phyloP scores from a whole-genome alignment of 2,797 vertebrate species.

The Anguilla marmorata region DNA sequence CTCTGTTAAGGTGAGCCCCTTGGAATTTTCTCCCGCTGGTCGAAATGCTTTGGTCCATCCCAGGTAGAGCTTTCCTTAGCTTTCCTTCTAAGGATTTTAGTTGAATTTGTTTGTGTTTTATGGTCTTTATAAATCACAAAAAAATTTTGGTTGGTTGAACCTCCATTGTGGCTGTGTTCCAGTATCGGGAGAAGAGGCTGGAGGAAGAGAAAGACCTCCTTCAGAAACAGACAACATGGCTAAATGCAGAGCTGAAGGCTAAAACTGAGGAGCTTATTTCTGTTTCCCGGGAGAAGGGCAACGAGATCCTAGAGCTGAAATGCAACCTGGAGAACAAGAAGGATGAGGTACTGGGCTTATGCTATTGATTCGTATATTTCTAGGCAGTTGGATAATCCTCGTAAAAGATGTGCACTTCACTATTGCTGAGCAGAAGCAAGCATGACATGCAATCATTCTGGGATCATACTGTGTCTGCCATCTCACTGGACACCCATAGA shows the following conservation, averaged over 20 bases:
- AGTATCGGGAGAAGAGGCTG: conserved; percentile 90
- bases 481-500: too few species aligned
- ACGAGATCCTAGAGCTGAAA: conserved; percentile 85
- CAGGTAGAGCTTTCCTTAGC: not conserved
- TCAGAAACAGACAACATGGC: conserved; percentile 84
- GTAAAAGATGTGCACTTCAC: not conserved
- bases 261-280: conserved; percentile 90
- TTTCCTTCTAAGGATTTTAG: not conserved
- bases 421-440: not conserved
- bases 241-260: conserved; percentile 82
- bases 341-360: conserved; percentile 77
- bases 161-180: conserved; percentile 19
- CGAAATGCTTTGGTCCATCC: too few species aligned
- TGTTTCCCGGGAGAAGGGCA: conserved; percentile 83
- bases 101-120: not conserved
- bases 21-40: not conserved
- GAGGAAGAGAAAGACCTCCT: conserved; percentile 92
- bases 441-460: not conserved
- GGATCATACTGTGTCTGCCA: not conserved
- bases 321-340: conserved; percentile 81
- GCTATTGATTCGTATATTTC: not conserved
- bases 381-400: not conserved
- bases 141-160: not conserved
- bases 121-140: not conserved
- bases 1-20: conserved; percentile 78